Base-by-base conservation (phyloP, 2,888 invertebrate species). In the Aporophyla lueneburgensis region DNA sequence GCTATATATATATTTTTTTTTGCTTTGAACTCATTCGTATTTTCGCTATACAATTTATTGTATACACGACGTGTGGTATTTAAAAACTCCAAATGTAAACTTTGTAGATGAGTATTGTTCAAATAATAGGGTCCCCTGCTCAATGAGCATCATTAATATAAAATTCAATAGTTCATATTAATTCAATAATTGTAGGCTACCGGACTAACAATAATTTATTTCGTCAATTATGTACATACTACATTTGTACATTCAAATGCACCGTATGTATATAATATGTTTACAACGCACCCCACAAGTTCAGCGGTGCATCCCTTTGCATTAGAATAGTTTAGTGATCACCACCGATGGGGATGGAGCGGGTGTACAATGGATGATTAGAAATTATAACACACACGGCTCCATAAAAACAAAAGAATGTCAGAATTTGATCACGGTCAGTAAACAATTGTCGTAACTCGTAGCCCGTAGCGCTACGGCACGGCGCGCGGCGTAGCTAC, bases 391-490 rank as follows among this genome's bases (percentile, higher is more conserved):
- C 43, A 46, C 43, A 43, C 33, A 54, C 4, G 6, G 21, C 5
- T 24, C 7, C 21, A 14, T 6, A 14, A 14, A 65, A 46, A 14
- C 7, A 12, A 33, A 14, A 49, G 1, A 59, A 21, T 24, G 10
- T 14, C 10, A 3, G 6, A 46, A 40, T 2, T 51, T 46, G 0
- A 12, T 24, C 1, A 5, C 62, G 1, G 21, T 33, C 9, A 19
- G 51, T 43, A 14, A 27, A 58, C 49, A 71, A 59, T 40, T 53
- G 0, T 14, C 62, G 80, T 78, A 80, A 61, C 75, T 4, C 67
- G 62, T 73, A 63, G 62, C 40, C n/a, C 78, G 77, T 70, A 80
- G 79, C 69, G 75, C 75, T 80, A 80, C 79, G 33, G 3, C 33
- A 3, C 33, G 79, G 9, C 68, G 80, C 33, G 33, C 33, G 79